A percentile compares a stretch with the other conserved stretches of the same genome.
These are phyloP conservation scores for Pangasianodon hypophthalmus DNA, from an alignment of 2,113 vertebrate genomes.

Conservation along the genomic window DNA sequence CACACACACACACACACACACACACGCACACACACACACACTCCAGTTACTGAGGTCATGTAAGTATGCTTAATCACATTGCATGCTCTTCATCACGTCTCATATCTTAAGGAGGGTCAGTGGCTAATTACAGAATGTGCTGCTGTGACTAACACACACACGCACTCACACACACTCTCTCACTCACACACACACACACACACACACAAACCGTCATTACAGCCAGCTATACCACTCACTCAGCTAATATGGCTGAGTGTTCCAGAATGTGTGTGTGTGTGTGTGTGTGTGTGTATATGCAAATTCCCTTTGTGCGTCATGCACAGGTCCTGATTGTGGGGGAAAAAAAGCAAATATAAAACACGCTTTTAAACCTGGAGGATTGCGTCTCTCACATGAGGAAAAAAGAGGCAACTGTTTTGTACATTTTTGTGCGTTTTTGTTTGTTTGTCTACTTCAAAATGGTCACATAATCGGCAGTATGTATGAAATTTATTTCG, in stretches of 20 bases:
- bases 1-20: slow-evolving; percentile 32
- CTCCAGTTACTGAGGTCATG: not conserved
- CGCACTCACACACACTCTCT: slow-evolving; percentile 23
- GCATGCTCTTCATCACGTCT: not conserved
- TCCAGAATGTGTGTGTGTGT: not conserved
- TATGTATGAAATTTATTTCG: too few relatives aligned
- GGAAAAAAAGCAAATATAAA: too few relatives aligned
- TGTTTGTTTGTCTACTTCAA: not conserved
- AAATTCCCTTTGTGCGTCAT: too few relatives aligned
- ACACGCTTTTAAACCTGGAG: too few relatives aligned
- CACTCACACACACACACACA: slow-evolving; percentile 23
- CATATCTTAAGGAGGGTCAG: not conserved
- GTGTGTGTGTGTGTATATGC: not conserved
- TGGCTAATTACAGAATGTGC: not conserved
- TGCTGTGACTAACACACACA: not conserved
- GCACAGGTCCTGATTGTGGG: too few relatives aligned
- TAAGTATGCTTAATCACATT: not conserved
- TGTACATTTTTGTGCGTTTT: not conserved
- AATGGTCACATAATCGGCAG: not conserved
- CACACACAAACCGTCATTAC: not conserved
- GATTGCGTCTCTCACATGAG: too few relatives aligned
- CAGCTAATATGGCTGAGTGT: not conserved
- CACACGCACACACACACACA: slow-evolving; percentile 29
- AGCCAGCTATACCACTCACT: not conserved
- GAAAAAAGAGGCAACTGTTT: not conserved